These are phyloP conservation scores for Hypanus sabinus DNA, from an alignment of 2,113 vertebrate species.

Conservation along the genomic window DNA sequence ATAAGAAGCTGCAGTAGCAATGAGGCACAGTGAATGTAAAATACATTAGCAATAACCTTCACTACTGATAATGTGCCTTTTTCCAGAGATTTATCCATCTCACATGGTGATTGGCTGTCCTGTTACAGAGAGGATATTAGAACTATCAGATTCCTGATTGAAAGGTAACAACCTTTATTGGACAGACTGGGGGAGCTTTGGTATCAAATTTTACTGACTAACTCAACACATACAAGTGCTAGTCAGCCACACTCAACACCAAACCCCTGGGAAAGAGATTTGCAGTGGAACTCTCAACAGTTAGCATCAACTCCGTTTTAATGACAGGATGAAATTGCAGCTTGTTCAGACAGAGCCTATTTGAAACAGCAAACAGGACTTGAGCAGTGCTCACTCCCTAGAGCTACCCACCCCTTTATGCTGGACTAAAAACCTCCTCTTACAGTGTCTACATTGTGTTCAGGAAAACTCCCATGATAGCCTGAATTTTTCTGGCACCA, in stretches of 20 bases:
- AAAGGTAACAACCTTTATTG: neutral
- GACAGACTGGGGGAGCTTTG: neutral
- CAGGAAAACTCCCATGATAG: too few species aligned
- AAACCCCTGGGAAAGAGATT: neutral
- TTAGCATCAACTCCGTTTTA: neutral
- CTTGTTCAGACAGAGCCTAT: neutral
- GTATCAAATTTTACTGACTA: neutral
- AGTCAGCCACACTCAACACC: neutral
- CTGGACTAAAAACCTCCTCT: too few species aligned
- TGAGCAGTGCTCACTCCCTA: neutral
- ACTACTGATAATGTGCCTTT: neutral
- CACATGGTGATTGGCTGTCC: neutral
- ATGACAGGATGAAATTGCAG: neutral
- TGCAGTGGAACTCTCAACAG: neutral
- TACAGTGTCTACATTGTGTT: too few species aligned
- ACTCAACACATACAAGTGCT: neutral
- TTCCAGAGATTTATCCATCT: neutral
- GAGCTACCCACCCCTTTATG: too few species aligned
- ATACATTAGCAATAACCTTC: neutral
- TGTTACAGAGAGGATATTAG: neutral
- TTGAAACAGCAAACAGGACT: neutral
- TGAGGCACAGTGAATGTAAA: neutral
- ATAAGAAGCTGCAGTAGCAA: neutral
- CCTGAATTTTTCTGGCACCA: too few species aligned
- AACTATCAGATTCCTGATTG: neutral